Evolutionary conservation across 2,888 invertebrate species (phyloP), one percentile per base, ranked within the genome.

Genomic region (Cataglyphis rosenhaueri): DNA sequence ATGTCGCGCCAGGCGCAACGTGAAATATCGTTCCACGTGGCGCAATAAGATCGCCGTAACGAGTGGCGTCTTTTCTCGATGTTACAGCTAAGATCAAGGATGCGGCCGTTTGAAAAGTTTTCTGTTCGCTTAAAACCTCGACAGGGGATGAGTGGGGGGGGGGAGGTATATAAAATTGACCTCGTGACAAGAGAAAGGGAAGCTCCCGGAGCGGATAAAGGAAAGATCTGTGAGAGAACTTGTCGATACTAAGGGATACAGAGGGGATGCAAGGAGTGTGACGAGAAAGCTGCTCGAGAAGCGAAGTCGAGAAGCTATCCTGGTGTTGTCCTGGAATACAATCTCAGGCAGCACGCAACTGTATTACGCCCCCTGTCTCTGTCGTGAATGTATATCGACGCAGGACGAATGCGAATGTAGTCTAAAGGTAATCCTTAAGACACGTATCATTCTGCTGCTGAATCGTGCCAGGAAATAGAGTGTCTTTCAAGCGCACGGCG

Each of bases 161-260:
- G n/a, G 65, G 65, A 57, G 65, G 41, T 76, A 76, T 65, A 76
- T 76, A 76, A 76, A 66, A 76, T 76, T 76, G 76, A 76, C 55
- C 76, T 57, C 65, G 76, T 57, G 65, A 76, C 76, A 76, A 57
- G 76, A 18, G 48, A 18, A 35, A 55, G 55, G 32, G 21, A 55
- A n/a, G 55, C 65, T 57, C 65, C 65, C 55, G 41, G 64, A 29
- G 65, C 75, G 64, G 75, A 65, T 65, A 57, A 65, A 76, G 66
- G 76, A 76, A 76, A 66, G 76, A 76, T 65, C 65, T 76, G 65
- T 55, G 76, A 52, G 65, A 65, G 65, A 65, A 76, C 41, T 76
- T 57, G 65, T 76, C 76, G 76, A 76, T 76, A 66, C 76, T 76
- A 41, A 76, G 57, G 44, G 41, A 76, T n/a, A n/a, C 52, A 55